Evolutionary conservation across 2,888 invertebrate genomes (phyloP).

Genomic region (Volucella inanis): DNA sequence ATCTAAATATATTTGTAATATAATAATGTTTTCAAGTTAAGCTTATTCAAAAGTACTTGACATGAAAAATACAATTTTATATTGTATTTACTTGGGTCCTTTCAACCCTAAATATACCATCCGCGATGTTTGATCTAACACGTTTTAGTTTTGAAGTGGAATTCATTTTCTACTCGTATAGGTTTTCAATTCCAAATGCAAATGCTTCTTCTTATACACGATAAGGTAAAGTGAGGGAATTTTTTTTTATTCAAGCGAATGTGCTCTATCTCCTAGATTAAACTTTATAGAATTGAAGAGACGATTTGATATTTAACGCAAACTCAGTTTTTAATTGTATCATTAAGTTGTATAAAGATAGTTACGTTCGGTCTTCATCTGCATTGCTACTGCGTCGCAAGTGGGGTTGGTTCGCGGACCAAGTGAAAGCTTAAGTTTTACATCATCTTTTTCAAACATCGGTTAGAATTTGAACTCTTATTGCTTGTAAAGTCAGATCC

Average conservation of each 20-base stretch:
- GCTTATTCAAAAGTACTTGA: neutral
- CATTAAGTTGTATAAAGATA: no score
- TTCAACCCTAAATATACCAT: slow-evolving; percentile 19
- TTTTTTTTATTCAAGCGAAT: slow-evolving; percentile 3
- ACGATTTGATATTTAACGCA: no score
- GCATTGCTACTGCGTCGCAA: no score
- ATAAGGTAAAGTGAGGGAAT: neutral
- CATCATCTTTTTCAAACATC: no score
- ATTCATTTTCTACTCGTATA: slow-evolving; percentile 25
- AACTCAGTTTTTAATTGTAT: no score
- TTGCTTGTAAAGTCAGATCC: no score
- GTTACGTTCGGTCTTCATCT: no score
- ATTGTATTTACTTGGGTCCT: slow-evolving; percentile 22
- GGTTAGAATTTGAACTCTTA: no score
- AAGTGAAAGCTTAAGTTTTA: no score
- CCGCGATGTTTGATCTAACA: slow-evolving; percentile 38
- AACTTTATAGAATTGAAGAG: neutral
- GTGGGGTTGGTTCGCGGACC: no score
- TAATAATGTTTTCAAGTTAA: neutral
- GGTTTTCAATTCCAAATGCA: slow-evolving; percentile 46
- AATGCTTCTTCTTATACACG: neutral
- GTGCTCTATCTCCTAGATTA: slow-evolving; percentile 26
- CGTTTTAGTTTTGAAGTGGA: slow-evolving; percentile 52
- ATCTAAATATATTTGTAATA: neutral
- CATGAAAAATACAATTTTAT: neutral